Base-by-base conservation (phyloP, 2,888 invertebrate genomes). In the Prosopocoilus inquinatus region DNA sequence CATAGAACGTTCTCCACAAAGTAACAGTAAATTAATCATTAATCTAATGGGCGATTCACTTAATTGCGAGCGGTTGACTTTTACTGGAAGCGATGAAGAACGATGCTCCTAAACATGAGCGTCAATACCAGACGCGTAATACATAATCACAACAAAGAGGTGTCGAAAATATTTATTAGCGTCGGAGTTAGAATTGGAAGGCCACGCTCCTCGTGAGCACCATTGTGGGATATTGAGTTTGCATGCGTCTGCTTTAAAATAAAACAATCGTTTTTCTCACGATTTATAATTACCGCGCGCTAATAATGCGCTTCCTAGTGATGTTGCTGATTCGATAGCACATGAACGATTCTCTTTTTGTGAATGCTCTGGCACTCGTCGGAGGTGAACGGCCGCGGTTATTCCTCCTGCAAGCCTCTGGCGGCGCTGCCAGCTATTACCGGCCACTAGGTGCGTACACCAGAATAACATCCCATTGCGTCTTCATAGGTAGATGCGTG, bases 381-480 rank as follows among this genome's bases (percentile, higher is more conserved):
- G 28, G 64, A 73, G 74, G 73, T 75, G 70, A 74, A 74, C 67
- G 73, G 62, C 74, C 74, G 64, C 73, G 75, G 75, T 75, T 75
- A 75, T 75, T 75, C 73, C 74, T 74, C 75, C 63, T 64, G 64
- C 62, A 55, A 59, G 66, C 68, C 67, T 67, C 63, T 59, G 65
- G 67, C 67, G 59, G 60, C 60, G 68, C 68, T 66, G 64, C 66
- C 64, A 63, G 68, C 67, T 65, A 69, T 70, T 69, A 66, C 62
- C 61, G 56, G 53, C 54, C 58, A 41, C 60, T 36, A n/a, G 50
- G 54, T 56, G 51, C 58, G 49, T 60, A 54, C 48, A 58, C 62
- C 53, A 57, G 55, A 46, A 38, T 13, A 20, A 9, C 9, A 9
- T 32, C 41, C 12, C 43, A 28, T 28, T 28, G 20, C 20, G 20